Percentiles rank a stretch among this genome's conserved stretches.
Evolutionary conservation across 2,113 vertebrate genomes (phyloP).

Genomic region (Gorsachius goisagi): DNA sequence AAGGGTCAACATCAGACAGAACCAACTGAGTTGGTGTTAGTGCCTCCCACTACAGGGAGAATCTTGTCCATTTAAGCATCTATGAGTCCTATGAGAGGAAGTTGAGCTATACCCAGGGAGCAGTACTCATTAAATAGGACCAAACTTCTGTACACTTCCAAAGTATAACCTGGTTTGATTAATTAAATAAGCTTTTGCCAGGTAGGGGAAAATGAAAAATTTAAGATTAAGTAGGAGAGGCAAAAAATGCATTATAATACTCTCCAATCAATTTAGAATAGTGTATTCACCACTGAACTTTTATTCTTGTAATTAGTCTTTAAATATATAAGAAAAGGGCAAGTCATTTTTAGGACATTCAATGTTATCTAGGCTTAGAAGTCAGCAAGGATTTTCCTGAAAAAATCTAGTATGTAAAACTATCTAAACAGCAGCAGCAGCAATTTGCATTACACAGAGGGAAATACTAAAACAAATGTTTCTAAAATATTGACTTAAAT

Average conservation of each 20-base stretch:
- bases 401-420: not conserved
- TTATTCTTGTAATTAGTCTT: not conserved
- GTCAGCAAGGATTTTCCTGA: not conserved
- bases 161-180: not conserved
- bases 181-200: not conserved
- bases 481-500: not conserved
- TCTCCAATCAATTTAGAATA: not conserved
- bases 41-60: not conserved
- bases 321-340: not conserved
- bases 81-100: not conserved
- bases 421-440: not conserved
- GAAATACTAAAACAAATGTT: not conserved
- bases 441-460: not conserved
- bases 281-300: not conserved
- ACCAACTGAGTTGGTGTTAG: not conserved
- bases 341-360: not conserved
- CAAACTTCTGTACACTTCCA: not conserved
- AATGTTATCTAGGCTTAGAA: not conserved
- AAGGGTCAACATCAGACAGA: not conserved
- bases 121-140: not conserved
- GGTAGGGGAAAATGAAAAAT: rapidly evolving
- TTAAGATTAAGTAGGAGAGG: not conserved
- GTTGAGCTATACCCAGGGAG: not conserved
- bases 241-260: not conserved
- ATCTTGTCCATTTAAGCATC: not conserved